Base-by-base conservation (phyloP, 2,797 vertebrate species). In the Chrysocyon brachyurus region DNA sequence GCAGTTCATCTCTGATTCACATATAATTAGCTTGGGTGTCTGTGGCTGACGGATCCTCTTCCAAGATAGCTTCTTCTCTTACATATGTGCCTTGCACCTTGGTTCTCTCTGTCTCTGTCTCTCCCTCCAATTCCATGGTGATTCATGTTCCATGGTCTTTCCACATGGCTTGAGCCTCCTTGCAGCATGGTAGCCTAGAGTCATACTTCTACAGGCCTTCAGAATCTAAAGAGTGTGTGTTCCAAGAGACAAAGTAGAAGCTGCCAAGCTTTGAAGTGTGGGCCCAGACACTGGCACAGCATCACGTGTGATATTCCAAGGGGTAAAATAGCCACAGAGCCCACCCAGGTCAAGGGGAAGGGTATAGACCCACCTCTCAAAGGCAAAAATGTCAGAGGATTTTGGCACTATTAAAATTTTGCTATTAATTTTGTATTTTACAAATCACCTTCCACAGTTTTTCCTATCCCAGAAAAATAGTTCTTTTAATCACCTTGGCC, bases 71-170 rank as follows among this genome's bases (percentile, higher is more conserved):
- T 10, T 54, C 12, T 85, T 14, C 12, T 85, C n/a, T 78, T 84
- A 9, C 12, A 5, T 6, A 0, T 6, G 16, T 19, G 6, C 52
- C 40, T 22, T 15, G 1, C 8, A 24, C 54, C 7, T 31, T 3
- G 11, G 3, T 56, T 68, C 10, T 56, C 40, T 36, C 68, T 59
- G 0, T 6, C 12, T 61, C 46, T 54, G 5, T 36, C 28, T 40
- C 5, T 36, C 33, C 75, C 4, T 64, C 36, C 36, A 46, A 28
- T 12, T 59, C 36, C 21, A 4, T 8, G 4, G 26, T 46, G 16
- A 1, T 52, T 73, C 56, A 75, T 8, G 1, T 0, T 46, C 79
- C 4, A 1, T 15, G 33, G 12, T 64, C 19, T 46, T 8, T 68
- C 64, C 52, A 46, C 49, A 14, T 19, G 17, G 31, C 46, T 52